Conservation (phyloP, 2,113 vertebrate species). For the Calyptomena viridis region DNA sequence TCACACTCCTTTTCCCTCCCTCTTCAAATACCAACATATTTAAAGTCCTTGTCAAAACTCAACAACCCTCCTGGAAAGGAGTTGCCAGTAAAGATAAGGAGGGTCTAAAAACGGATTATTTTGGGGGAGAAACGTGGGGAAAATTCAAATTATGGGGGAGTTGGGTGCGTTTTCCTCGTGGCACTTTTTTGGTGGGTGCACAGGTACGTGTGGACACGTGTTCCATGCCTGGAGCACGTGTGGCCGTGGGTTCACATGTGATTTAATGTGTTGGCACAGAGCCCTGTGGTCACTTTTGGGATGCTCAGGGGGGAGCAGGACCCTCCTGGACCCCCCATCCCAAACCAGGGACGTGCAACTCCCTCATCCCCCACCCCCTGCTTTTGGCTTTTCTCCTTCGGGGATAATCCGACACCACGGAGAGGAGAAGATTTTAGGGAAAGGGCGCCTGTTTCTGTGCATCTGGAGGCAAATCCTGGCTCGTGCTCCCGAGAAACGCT, state of each 20-base stretch:
- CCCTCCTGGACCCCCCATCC: neutral
- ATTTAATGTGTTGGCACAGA: too few relatives aligned
- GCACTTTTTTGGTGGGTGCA: neutral
- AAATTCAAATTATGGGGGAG: neutral
- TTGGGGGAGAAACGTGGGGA: neutral
- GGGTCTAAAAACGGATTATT: neutral
- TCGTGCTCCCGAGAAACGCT: accelerated
- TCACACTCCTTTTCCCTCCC: neutral
- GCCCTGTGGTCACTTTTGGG: neutral
- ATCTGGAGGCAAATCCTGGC: neutral
- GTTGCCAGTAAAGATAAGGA: neutral
- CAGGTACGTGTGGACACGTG: neutral
- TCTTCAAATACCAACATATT: neutral
- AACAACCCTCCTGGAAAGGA: neutral
- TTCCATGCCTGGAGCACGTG: neutral
- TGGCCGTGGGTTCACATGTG: neutral
- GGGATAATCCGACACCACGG: neutral
- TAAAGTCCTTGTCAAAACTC: neutral
- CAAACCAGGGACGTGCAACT: too few relatives aligned
- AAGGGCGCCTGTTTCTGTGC: neutral
- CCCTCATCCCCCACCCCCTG: neutral
- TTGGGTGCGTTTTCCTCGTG: neutral
- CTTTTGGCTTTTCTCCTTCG: neutral
- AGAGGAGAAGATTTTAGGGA: neutral
- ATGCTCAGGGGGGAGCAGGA: neutral